Percentiles rank a stretch among this genome's conserved stretches.
These are phyloP conservation scores for Oceanodroma tethys DNA, from an alignment of 2,113 vertebrate genomes.

Conservation along the genomic window DNA sequence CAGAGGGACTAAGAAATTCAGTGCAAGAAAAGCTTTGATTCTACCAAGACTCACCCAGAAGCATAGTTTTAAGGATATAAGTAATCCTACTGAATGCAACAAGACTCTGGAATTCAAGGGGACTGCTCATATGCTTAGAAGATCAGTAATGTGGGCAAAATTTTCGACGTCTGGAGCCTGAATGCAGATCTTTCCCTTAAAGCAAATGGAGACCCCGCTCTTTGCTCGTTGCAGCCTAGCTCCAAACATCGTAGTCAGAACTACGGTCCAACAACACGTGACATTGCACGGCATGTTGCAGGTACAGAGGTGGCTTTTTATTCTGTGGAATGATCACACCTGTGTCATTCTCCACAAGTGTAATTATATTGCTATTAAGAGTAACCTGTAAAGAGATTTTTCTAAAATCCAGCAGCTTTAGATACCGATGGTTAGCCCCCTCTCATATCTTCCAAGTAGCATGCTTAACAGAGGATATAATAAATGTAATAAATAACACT, in stretches of 20 bases:
- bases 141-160: background rate
- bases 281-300: background rate
- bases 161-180: background rate
- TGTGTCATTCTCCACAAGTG: background rate
- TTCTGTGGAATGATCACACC: background rate
- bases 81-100: background rate
- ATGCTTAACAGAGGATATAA: background rate
- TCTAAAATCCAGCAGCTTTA: background rate
- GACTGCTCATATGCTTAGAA: background rate
- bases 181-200: background rate
- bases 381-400: background rate
- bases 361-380: background rate
- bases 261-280: rapidly evolving
- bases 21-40: background rate
- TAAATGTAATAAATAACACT: background rate
- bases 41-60: background rate
- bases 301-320: background rate
- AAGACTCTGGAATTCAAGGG: background rate
- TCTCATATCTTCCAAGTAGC: background rate
- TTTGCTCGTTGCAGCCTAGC: background rate
- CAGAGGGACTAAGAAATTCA: background rate
- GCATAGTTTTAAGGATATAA: background rate
- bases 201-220: background rate
- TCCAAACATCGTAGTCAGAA: background rate
- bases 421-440: background rate